phyloP scores from a whole-genome alignment of 2,888 invertebrate species.

The Galerucella calmariensis region DNA sequence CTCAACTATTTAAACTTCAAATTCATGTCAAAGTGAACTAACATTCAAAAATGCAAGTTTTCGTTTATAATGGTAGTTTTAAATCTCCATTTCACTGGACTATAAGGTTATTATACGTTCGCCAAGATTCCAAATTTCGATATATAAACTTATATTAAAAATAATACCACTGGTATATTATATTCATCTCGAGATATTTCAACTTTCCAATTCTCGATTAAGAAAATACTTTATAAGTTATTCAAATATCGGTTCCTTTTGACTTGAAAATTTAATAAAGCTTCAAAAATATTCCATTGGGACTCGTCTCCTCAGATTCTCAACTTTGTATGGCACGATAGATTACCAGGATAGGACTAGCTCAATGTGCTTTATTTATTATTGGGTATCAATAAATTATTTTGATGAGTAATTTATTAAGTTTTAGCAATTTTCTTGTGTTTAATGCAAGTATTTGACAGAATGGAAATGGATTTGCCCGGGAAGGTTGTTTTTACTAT shows the following conservation, averaged over 20 bases:
- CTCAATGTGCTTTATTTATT: background rate
- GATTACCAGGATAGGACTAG: background rate
- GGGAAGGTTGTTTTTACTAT: too few species aligned
- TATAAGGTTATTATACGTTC: too few species aligned
- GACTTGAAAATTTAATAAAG: slow-evolving; percentile 6
- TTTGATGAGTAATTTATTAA: background rate
- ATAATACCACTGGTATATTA: background rate
- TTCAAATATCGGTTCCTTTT: slow-evolving; percentile 9
- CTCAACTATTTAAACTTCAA: too few species aligned
- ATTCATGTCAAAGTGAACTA: too few species aligned
- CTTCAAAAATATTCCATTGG: background rate
- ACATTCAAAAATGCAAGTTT: too few species aligned
- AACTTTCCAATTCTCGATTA: background rate
- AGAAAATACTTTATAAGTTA: slow-evolving; percentile 4
- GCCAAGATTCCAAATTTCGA: too few species aligned
- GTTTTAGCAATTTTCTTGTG: background rate
- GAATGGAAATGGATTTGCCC: too few species aligned
- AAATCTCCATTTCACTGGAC: too few species aligned
- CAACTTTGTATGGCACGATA: background rate
- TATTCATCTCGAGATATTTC: background rate
- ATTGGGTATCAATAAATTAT: background rate
- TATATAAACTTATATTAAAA: background rate
- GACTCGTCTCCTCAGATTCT: background rate
- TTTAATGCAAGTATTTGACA: background rate
- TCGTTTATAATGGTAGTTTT: too few species aligned